These are phyloP conservation scores for Siniperca chuatsi DNA, from an alignment of 2,113 vertebrate species.

Conservation along the genomic window DNA sequence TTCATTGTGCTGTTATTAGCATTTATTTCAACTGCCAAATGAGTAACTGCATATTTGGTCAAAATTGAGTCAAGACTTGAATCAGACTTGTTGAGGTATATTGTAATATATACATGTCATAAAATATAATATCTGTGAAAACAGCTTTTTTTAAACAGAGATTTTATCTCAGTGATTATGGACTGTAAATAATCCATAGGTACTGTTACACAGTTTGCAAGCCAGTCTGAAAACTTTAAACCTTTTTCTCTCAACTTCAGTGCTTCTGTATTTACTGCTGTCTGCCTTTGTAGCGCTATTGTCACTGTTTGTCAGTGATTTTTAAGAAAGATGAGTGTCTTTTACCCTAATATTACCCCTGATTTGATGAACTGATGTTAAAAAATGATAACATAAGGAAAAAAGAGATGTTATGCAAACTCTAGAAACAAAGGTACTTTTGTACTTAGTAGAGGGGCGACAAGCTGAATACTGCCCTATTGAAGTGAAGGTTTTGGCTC, in stretches of 20 bases:
- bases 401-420: conserved; percentile 28
- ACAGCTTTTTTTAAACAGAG: too few relatives aligned
- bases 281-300: not conserved
- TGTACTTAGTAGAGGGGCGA: conserved; percentile 27
- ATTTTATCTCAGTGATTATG: too few relatives aligned
- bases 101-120: not conserved
- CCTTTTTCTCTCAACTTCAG: not conserved
- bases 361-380: conserved; percentile 1
- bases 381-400: conserved; percentile 21
- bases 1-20: not conserved
- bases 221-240: not conserved
- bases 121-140: not conserved
- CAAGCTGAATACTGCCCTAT: conserved; percentile 27
- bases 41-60: not conserved
- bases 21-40: not conserved
- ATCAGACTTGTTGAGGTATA: not conserved
- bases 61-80: not conserved
- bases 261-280: not conserved
- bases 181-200: too few relatives aligned
- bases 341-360: not conserved
- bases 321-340: not conserved
- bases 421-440: conserved; percentile 50
- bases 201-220: not conserved
- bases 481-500: conserved; percentile 48
- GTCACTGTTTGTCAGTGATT: not conserved